Percentiles rank a stretch among this genome's conserved stretches.
These are phyloP conservation scores for Lasiurus borealis DNA, from an alignment of 2,113 vertebrate genomes.

Conservation along the genomic window DNA sequence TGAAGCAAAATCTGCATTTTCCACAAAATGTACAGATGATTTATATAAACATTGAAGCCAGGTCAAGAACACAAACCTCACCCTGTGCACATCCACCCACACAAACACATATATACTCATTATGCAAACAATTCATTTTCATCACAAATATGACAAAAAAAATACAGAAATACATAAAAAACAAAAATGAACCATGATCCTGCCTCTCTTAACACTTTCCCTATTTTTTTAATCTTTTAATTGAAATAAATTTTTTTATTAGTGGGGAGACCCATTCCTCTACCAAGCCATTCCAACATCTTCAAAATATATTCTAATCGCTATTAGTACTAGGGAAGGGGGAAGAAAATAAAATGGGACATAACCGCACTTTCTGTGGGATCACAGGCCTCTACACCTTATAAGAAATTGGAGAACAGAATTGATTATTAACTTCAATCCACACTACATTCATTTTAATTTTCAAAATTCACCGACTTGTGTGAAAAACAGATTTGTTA, in stretches of 20 bases:
- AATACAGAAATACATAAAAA: neutral
- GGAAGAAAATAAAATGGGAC: neutral
- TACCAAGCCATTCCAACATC: neutral
- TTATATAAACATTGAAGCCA: neutral
- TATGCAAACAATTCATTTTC: neutral
- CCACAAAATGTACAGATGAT: neutral
- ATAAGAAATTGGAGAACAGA: neutral
- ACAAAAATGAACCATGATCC: neutral
- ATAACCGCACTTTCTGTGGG: neutral
- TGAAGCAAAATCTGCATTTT: neutral
- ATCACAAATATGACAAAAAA: conserved; percentile 1
- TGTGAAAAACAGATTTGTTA: neutral
- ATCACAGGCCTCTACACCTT: neutral
- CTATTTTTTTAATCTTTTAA: conserved; percentile 32
- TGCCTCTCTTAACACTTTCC: neutral
- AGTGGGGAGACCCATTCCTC: neutral
- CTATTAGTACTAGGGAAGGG: neutral
- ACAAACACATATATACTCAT: neutral
- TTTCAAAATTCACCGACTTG: conserved; percentile 27
- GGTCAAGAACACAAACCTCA: neutral
- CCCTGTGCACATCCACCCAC: neutral
- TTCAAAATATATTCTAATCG: conserved; percentile 40
- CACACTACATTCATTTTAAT: conserved; percentile 12
- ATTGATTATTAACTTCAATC: conserved; percentile 32
- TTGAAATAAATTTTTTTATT: neutral